A percentile compares a stretch with the other conserved stretches of the same genome.
These are phyloP conservation scores for Chionoecetes opilio DNA, from an alignment of 1,140 invertebrate genomes.

Conservation along the genomic window DNA sequence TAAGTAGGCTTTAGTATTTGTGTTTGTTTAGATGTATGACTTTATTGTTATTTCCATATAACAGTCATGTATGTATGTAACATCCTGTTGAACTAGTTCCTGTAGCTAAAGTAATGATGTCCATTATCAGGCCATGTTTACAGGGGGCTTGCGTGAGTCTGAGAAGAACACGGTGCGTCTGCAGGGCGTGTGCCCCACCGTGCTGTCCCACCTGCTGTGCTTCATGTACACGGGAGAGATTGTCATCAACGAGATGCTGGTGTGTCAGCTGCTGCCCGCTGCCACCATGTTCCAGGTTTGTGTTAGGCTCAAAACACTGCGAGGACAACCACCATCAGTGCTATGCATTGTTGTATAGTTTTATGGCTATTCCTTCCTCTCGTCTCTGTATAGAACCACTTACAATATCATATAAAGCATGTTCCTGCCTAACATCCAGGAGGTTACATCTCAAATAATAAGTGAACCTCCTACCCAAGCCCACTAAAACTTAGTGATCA, in stretches of 20 bases:
- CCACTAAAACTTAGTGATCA: too few relatives aligned
- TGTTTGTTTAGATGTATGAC: background rate
- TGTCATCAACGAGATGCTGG: slow-evolving; percentile 94
- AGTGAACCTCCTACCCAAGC: too few relatives aligned
- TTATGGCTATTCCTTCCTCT: too few relatives aligned
- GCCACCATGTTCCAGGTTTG: slow-evolving; percentile 96
- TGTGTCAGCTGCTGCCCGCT: slow-evolving; percentile 94
- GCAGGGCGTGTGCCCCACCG: slow-evolving; percentile 93
- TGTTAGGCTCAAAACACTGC: background rate
- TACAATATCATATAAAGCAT: too few relatives aligned
- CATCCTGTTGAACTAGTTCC: background rate
- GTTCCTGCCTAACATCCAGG: too few relatives aligned
- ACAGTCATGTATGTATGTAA: background rate
- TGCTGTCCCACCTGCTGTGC: slow-evolving; percentile 92
- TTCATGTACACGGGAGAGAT: slow-evolving; percentile 97
- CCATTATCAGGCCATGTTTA: slow-evolving; percentile 93
- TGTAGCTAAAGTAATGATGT: slow-evolving; percentile 82
- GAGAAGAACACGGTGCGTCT: slow-evolving; percentile 93
- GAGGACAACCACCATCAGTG: background rate
- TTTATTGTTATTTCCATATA: background rate
- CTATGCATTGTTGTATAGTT: too few relatives aligned
- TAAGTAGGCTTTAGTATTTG: too few relatives aligned
- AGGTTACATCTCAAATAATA: too few relatives aligned
- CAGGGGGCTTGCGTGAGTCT: slow-evolving; percentile 92
- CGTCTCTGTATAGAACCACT: too few relatives aligned